Conservation (phyloP, 2,113 vertebrate genomes). For the Tinamus guttatus region DNA sequence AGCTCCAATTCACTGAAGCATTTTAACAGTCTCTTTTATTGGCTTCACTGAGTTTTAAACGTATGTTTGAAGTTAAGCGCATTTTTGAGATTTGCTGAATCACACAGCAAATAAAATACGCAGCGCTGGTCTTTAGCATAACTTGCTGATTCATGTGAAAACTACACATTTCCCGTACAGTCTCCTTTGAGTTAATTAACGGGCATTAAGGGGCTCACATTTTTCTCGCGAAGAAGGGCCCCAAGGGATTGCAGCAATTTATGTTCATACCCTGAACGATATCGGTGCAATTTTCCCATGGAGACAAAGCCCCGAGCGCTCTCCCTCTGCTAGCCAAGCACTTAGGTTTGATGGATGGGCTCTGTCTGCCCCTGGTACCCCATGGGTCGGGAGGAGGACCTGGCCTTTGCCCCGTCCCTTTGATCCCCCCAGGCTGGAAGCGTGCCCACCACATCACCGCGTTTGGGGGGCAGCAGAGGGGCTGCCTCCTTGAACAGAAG, state of each 20-base stretch:
- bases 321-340: background rate
- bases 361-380: conserved; percentile 1
- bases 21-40: background rate
- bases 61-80: conserved; percentile 12
- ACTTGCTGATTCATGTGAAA: conserved; percentile 61
- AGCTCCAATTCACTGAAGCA: background rate
- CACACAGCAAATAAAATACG: conserved; percentile 57
- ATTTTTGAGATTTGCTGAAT: conserved; percentile 56
- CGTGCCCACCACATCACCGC: background rate
- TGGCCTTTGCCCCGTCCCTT: conserved; percentile 24
- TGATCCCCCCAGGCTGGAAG: conserved; percentile 17
- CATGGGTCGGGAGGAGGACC: background rate
- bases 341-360: conserved; percentile 22
- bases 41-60: background rate
- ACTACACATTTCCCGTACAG: conserved; percentile 50
- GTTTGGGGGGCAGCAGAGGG: background rate
- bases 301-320: conserved; percentile 26
- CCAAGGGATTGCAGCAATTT: conserved; percentile 46
- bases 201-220: conserved; percentile 47
- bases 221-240: conserved; percentile 26
- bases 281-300: conserved; percentile 26
- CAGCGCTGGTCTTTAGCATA: conserved; percentile 54
- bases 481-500: background rate
- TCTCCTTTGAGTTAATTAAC: conserved; percentile 56
- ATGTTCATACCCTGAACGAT: conserved; percentile 24